Conservation (phyloP, 1,140 invertebrate genomes). For the Yoshiicerus persimilis region DNA sequence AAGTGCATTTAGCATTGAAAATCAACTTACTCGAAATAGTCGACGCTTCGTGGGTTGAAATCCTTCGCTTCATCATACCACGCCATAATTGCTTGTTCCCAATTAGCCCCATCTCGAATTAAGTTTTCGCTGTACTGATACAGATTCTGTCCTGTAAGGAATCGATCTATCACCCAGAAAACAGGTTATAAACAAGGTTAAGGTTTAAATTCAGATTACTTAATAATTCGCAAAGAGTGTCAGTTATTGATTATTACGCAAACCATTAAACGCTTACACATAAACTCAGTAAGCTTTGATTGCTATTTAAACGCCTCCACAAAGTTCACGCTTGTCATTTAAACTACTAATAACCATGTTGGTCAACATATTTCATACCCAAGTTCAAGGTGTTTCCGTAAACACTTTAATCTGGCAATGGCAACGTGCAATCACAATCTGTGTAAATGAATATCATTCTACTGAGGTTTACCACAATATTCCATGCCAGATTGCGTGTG, state of each 20-base stretch:
- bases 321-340: background rate
- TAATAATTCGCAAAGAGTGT: background rate
- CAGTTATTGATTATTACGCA: background rate
- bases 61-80: slow-evolving; percentile 52
- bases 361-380: background rate
- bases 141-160: slow-evolving; percentile 76
- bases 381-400: background rate
- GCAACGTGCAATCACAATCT: background rate
- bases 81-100: slow-evolving; percentile 49
- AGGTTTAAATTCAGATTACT: background rate
- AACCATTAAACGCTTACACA: background rate
- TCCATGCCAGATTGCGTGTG: too few relatives aligned
- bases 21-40: slow-evolving; percentile 48
- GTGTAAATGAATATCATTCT: background rate
- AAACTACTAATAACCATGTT: background rate
- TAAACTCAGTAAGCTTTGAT: background rate
- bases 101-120: slow-evolving; percentile 44
- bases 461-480: background rate
- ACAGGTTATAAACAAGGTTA: slow-evolving; percentile 13
- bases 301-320: background rate
- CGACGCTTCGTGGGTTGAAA: slow-evolving; percentile 44
- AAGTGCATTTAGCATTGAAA: background rate
- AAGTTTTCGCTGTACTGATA: slow-evolving; percentile 50
- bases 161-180: slow-evolving; percentile 61
- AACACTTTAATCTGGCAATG: background rate